A percentile compares a stretch with the other conserved stretches of the same genome.
These are phyloP conservation scores for Eretmocerus hayati DNA, from an alignment of 2,888 invertebrate genomes.

Conservation along the genomic window DNA sequence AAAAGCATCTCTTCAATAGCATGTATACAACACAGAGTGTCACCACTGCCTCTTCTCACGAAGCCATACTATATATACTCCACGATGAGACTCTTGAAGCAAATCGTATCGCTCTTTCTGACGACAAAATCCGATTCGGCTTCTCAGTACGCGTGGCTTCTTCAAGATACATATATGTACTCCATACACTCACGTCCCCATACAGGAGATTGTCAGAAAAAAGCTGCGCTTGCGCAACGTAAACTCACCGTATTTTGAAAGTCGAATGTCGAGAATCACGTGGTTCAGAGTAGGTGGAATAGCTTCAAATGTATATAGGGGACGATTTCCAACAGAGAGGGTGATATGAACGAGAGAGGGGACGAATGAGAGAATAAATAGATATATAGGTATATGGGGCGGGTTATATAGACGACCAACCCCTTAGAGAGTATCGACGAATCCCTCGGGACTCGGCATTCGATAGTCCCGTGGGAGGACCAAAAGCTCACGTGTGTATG, in stretches of 20 bases:
- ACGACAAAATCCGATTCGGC: slow-evolving; percentile 12
- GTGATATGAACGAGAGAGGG: slow-evolving; percentile 35
- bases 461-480: slow-evolving; percentile 46
- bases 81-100: no score
- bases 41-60: no score
- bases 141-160: slow-evolving; percentile 8
- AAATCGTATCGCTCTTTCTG: background rate
- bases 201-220: background rate
- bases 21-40: background rate
- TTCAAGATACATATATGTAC: slow-evolving; percentile 1
- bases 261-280: slow-evolving; percentile 31
- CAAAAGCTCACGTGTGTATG: background rate
- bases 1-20: no score
- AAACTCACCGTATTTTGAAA: no score
- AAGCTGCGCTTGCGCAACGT: slow-evolving; percentile 40
- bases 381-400: no score
- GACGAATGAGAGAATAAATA: slow-evolving; percentile 26
- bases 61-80: no score
- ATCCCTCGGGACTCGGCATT: slow-evolving; percentile 46
- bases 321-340: no score
- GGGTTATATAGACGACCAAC: no score
- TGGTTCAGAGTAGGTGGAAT: no score
- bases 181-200: no score
- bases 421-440: slow-evolving; percentile 46
- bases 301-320: no score